These are phyloP conservation scores for Notechis scutatus DNA, from an alignment of 2,113 vertebrate genomes.

Conservation along the genomic window DNA sequence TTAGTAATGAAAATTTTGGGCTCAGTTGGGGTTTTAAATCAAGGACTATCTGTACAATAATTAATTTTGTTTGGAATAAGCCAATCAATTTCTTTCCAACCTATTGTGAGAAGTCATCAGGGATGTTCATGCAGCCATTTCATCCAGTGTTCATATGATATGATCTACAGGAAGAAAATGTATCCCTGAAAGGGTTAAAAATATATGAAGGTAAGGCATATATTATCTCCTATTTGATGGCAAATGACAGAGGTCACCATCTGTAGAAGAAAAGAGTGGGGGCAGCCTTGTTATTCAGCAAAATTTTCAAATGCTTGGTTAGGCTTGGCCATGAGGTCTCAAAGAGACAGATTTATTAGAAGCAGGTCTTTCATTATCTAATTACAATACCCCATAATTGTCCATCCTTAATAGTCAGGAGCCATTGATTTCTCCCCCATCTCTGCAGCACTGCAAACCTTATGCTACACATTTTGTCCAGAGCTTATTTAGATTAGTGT, in stretches of 20 bases:
- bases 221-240: not conserved
- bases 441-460: conserved; percentile 36
- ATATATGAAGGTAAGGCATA: not conserved
- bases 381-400: conserved; percentile 55
- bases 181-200: not conserved
- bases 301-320: not conserved
- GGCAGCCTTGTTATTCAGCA: not conserved
- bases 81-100: not conserved
- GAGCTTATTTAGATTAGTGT: conserved; percentile 63
- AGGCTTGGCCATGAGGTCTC: conserved; percentile 21
- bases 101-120: not conserved
- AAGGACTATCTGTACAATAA: not conserved
- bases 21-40: not conserved
- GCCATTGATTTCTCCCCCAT: conserved; percentile 29
- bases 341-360: conserved; percentile 47
- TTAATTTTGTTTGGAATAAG: not conserved
- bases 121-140: not conserved
- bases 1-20: not conserved
- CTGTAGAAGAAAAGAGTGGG: not conserved
- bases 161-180: not conserved
- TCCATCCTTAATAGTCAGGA: conserved; percentile 32
- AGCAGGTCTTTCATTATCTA: conserved; percentile 44
- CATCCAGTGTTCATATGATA: not conserved
- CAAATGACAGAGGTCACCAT: not conserved
- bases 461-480: conserved; percentile 36